These are phyloP conservation scores for Eumerus sabulonum DNA, from an alignment of 2,888 invertebrate species.

Conservation along the genomic window DNA sequence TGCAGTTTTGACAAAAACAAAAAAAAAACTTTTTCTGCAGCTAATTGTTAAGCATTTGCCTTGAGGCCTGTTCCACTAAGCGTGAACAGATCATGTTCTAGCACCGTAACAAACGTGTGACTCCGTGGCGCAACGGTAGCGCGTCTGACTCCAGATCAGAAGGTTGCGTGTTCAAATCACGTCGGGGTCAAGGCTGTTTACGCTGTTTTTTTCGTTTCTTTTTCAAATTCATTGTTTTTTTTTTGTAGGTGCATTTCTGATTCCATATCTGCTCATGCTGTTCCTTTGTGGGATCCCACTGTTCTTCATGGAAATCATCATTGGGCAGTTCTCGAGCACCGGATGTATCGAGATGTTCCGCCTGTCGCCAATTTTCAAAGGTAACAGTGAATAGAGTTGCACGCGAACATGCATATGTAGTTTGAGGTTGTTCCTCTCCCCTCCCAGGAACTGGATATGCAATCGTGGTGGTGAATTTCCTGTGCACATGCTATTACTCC, in stretches of 20 bases:
- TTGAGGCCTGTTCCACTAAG: background rate
- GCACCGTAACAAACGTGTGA: conserved; percentile 1
- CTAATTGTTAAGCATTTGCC: no score
- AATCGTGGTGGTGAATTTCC: conserved; percentile 88
- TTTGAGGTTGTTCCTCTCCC: background rate
- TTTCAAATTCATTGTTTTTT: conserved; percentile 2
- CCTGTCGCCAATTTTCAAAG: conserved; percentile 91
- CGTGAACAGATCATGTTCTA: background rate
- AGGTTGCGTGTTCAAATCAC: conserved; percentile 69
- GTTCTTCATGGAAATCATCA: conserved; percentile 91
- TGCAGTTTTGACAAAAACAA: no score
- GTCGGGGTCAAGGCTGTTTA: conserved; percentile 54
- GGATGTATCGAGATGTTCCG: conserved; percentile 91
- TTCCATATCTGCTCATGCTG: conserved; percentile 91
- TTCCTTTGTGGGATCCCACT: conserved; percentile 91
- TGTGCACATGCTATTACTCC: conserved; percentile 91
- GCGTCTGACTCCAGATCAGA: conserved; percentile 69
- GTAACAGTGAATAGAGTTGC: conserved; percentile 77
- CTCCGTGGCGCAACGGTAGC: conserved; percentile 69
- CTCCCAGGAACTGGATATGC: conserved; percentile 90
- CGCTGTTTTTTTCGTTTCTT: background rate
- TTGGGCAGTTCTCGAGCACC: conserved; percentile 91
- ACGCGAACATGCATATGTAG: background rate
- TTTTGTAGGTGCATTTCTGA: conserved; percentile 84
- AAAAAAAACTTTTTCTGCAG: no score